phyloP scores from a whole-genome alignment of 2,888 invertebrate genomes.

The Drosophila hawaiiensis region DNA sequence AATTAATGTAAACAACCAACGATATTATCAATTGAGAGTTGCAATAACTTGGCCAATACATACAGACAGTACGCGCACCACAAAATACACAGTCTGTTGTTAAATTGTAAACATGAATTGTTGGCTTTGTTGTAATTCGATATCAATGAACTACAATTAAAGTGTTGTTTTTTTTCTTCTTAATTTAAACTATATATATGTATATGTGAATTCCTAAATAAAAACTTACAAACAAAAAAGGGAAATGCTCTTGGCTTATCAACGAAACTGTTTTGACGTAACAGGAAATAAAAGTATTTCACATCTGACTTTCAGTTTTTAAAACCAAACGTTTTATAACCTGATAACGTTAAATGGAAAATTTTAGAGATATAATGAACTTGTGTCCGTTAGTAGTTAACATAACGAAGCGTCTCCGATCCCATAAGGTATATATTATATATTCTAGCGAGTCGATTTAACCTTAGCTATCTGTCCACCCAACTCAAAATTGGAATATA shows the following conservation, averaged over 20 bases:
- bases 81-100: neutral
- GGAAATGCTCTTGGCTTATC: neutral
- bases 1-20: neutral
- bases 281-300: neutral
- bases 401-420: neutral
- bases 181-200: neutral
- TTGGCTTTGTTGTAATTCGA: constrained; percentile 9
- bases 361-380: neutral
- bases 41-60: neutral
- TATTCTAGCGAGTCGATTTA: neutral
- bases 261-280: neutral
- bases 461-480: neutral
- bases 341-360: neutral
- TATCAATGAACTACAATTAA: neutral
- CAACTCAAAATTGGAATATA: neutral
- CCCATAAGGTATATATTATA: neutral
- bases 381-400: neutral
- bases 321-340: neutral
- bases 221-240: neutral
- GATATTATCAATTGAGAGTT: neutral
- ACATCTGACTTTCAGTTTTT: neutral
- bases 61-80: neutral
- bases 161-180: neutral
- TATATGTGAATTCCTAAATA: neutral
- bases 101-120: neutral